These are phyloP conservation scores for Scarus forsteni DNA, from an alignment of 2,797 vertebrate species.

Conservation along the genomic window DNA sequence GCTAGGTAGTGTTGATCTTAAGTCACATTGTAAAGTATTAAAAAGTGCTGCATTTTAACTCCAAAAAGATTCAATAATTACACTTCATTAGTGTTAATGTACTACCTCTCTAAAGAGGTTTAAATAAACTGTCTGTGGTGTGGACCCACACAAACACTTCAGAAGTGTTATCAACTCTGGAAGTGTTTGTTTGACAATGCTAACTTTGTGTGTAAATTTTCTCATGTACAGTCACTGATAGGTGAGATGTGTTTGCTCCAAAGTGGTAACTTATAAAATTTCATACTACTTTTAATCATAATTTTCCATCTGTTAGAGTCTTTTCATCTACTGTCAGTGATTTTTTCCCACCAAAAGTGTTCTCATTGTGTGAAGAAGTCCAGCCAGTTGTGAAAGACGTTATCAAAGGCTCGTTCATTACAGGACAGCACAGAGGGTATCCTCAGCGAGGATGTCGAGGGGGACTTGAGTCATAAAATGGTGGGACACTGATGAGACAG, in stretches of 20 bases:
- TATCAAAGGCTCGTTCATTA: constrained; percentile 56
- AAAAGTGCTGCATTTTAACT: too few relatives aligned
- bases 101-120: neutral
- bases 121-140: too few relatives aligned
- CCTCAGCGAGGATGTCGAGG: constrained; percentile 34
- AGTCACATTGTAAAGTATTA: too few relatives aligned
- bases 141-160: too few relatives aligned
- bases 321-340: constrained; percentile 8
- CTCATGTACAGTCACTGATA: too few relatives aligned
- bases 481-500: constrained; percentile 32
- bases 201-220: too few relatives aligned
- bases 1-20: too few relatives aligned
- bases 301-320: neutral
- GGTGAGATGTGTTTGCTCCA: too few relatives aligned
- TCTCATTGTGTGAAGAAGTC: constrained; percentile 47
- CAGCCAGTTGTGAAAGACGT: constrained; percentile 35
- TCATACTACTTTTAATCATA: neutral
- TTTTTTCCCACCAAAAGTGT: constrained; percentile 38
- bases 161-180: too few relatives aligned
- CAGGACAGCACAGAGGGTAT: constrained; percentile 70
- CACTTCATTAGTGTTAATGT: too few relatives aligned
- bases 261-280: neutral
- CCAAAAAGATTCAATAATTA: neutral
- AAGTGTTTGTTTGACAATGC: too few relatives aligned
- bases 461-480: constrained; percentile 45